Percentiles rank a stretch among this genome's conserved stretches.
Evolutionary conservation across 2,888 invertebrate genomes (phyloP).

Genomic region (Ephialtes manifestator): DNA sequence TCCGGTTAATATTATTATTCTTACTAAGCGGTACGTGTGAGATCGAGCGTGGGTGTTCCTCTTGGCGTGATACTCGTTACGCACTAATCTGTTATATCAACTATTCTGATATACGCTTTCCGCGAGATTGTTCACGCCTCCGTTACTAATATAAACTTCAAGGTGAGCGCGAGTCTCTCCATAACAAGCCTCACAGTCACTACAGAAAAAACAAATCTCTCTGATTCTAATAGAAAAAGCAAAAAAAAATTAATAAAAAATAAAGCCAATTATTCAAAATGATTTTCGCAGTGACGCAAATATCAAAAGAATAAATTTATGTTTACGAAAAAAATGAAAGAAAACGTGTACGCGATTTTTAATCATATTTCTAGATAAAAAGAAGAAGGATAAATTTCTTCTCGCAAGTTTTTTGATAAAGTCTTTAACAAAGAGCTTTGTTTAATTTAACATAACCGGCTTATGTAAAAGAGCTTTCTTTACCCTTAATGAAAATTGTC

Average conservation of each 20-base stretch:
- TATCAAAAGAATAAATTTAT: too few relatives aligned
- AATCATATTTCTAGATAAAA: too few relatives aligned
- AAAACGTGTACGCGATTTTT: too few relatives aligned
- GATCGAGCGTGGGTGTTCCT: constrained; percentile 55
- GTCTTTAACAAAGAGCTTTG: too few relatives aligned
- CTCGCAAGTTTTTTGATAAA: too few relatives aligned
- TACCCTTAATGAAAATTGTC: too few relatives aligned
- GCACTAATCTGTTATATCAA: constrained; percentile 45
- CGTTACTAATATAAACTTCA: constrained; percentile 67
- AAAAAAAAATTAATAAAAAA: not conserved
- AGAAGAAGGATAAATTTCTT: too few relatives aligned
- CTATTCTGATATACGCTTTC: constrained; percentile 14
- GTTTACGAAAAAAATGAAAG: too few relatives aligned
- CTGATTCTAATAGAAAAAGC: not conserved
- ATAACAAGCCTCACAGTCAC: constrained; percentile 32
- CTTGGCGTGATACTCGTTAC: constrained; percentile 27
- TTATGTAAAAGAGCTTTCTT: too few relatives aligned
- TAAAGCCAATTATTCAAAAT: not conserved
- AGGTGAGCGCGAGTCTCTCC: constrained; percentile 55
- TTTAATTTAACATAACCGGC: too few relatives aligned
- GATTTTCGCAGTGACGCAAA: not conserved
- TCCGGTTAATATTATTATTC: constrained; percentile 51
- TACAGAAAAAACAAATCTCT: constrained; percentile 15
- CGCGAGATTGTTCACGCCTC: constrained; percentile 65
- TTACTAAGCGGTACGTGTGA: constrained; percentile 25